A percentile compares a stretch with the other conserved stretches of the same genome.
Conservation (phyloP, 1,140 invertebrate genomes). For the Notospermus geniculatus region DNA sequence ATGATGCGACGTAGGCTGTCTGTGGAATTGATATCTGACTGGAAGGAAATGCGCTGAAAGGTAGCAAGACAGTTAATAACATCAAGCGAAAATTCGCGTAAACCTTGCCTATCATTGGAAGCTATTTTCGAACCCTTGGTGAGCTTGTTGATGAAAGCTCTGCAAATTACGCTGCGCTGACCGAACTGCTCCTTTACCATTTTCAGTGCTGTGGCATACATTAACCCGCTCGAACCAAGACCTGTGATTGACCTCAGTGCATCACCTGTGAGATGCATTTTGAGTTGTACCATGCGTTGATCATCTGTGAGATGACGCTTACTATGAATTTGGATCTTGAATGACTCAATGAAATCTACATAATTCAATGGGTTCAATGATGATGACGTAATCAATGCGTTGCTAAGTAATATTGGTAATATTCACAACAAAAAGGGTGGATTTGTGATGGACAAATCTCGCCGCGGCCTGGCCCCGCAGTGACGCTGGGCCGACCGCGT, state of each 20-base stretch:
- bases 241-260: neutral
- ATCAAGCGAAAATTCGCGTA: conserved; percentile 1
- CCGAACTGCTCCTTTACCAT: conserved; percentile 1
- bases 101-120: neutral
- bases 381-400: no score
- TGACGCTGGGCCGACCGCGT: no score
- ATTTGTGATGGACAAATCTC: no score
- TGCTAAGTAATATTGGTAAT: no score
- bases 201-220: conserved; percentile 10
- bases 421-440: no score
- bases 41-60: neutral
- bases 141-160: neutral
- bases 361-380: no score
- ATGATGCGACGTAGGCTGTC: neutral
- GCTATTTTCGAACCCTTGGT: conserved; percentile 5
- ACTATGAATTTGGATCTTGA: no score
- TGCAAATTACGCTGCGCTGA: neutral
- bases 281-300: neutral
- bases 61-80: neutral
- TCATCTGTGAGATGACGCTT: no score
- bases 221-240: neutral
- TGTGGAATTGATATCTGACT: neutral
- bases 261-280: neutral
- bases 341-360: no score
- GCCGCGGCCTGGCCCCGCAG: no score